Base-by-base conservation (phyloP, 2,797 vertebrate species). In the Aldrovandia affinis region DNA sequence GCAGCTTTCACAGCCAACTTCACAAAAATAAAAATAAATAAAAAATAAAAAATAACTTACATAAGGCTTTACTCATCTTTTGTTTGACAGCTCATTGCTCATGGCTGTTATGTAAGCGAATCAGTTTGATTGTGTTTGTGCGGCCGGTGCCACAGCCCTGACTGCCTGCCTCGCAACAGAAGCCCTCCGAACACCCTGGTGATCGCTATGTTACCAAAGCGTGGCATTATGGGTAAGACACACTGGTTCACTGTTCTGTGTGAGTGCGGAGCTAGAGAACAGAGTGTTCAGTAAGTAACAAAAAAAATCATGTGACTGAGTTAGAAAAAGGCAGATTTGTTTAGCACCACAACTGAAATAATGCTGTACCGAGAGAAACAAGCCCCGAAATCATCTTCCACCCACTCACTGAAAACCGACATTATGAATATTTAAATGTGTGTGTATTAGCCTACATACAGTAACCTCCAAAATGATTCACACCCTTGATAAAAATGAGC, bases 41-140 rank as follows among this genome's bases (percentile, higher is more conserved):
- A 28, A 30, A 65, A 28, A 65, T 65, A 65, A 28, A 30, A 30
- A 28, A 65, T 65, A 33, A 65, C 7, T 65, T 65, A 33, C 28
- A 30, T 65, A 65, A 65, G 63, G 63, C 79, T 82, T 83, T 81
- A 85, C 77, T 81, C 77, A 84, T 87, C 68, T 50, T 79, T 33
- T 59, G 30, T 81, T 33, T 39, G 79, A 28, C 78, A 81, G 54
- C 80, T 83, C 82, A 83, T 80, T 85, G 75, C 84, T 84, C 59
- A 81, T 81, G 55, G 20, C 18, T 63, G 84, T 75, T 85, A 85
- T 52, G 77, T 80, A 86, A 86, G 50, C 50, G 80, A 65, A 78
- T 84, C 80, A 81, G 83, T 75, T 65, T 63, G 54, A 39, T 59
- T 85, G 79, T 55, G 70, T 50, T 61, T 7, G 52, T 36, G 78